A percentile compares a stretch with the other conserved stretches of the same genome.
These are phyloP conservation scores for Aricia artaxerxes DNA, from an alignment of 2,888 invertebrate genomes.

Conservation along the genomic window DNA sequence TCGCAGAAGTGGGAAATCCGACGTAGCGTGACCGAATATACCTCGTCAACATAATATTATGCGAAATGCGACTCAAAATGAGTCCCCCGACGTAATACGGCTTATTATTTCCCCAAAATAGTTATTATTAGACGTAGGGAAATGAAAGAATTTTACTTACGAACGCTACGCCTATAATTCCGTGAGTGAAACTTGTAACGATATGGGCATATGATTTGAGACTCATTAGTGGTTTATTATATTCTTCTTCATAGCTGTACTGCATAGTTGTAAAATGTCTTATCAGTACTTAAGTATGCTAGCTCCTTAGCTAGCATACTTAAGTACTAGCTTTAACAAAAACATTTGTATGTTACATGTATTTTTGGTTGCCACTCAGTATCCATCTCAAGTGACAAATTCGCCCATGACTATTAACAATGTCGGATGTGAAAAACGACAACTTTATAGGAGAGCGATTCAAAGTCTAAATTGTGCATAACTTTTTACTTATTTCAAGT, in stretches of 20 bases:
- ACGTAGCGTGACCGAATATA: constrained; percentile 56
- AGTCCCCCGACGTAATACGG: constrained; percentile 53
- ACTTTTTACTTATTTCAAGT: no score
- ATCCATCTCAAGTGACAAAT: no score
- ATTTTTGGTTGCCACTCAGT: no score
- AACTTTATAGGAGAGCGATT: no score
- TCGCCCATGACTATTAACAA: no score
- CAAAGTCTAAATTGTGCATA: no score
- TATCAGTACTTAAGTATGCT: no score
- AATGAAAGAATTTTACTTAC: constrained; percentile 44
- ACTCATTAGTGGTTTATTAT: background rate
- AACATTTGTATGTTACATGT: no score
- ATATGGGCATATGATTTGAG: background rate
- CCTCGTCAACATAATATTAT: constrained; percentile 57
- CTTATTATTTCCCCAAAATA: constrained; percentile 54
- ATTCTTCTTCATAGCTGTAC: background rate
- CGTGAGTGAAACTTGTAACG: background rate
- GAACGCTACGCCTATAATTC: constrained; percentile 31
- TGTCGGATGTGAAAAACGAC: no score
- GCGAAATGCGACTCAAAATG: constrained; percentile 58
- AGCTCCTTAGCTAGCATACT: no score
- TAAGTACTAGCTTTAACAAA: no score
- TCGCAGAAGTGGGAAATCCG: constrained; percentile 48
- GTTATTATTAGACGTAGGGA: constrained; percentile 47
- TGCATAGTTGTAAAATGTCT: background rate